phyloP scores from a whole-genome alignment of 2,888 invertebrate genomes.

The Lithophane ornitopus region DNA sequence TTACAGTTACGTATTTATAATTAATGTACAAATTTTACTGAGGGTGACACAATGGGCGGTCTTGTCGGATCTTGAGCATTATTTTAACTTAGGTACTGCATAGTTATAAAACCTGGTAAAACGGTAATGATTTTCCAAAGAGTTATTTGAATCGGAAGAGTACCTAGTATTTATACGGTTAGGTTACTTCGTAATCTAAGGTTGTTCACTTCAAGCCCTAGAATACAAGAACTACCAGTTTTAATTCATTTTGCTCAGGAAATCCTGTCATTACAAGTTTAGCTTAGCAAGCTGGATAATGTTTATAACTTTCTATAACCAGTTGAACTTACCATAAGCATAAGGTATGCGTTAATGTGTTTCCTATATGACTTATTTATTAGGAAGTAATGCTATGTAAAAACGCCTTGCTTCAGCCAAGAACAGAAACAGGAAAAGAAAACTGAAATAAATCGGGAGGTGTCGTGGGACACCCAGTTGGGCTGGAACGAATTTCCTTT shows the following conservation, averaged over 20 bases:
- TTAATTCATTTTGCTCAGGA: conserved; percentile 16
- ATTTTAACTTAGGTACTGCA: background rate
- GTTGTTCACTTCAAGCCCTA: conserved; percentile 7
- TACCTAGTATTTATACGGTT: background rate
- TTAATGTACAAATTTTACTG: too few species aligned
- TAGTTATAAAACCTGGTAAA: background rate
- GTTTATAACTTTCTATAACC: conserved; percentile 27
- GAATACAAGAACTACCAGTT: conserved; percentile 37
- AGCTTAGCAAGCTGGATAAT: conserved; percentile 40
- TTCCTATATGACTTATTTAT: background rate
- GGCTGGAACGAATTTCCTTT: too few species aligned
- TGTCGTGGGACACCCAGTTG: too few species aligned
- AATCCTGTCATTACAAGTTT: conserved; percentile 17
- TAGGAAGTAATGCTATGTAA: background rate
- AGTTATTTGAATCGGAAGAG: background rate
- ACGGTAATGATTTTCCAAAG: background rate
- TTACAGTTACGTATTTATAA: too few species aligned
- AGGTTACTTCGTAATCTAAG: background rate
- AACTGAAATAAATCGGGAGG: too few species aligned
- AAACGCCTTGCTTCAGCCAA: background rate
- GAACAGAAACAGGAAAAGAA: background rate
- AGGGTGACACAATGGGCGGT: too few species aligned
- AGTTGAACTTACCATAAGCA: background rate
- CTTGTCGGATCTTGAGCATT: too few species aligned
- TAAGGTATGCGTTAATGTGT: background rate